A percentile compares a stretch with the other conserved stretches of the same genome.
These are phyloP conservation scores for Etia nguti DNA, from an alignment of 2,113 vertebrate genomes.

Conservation along the genomic window DNA sequence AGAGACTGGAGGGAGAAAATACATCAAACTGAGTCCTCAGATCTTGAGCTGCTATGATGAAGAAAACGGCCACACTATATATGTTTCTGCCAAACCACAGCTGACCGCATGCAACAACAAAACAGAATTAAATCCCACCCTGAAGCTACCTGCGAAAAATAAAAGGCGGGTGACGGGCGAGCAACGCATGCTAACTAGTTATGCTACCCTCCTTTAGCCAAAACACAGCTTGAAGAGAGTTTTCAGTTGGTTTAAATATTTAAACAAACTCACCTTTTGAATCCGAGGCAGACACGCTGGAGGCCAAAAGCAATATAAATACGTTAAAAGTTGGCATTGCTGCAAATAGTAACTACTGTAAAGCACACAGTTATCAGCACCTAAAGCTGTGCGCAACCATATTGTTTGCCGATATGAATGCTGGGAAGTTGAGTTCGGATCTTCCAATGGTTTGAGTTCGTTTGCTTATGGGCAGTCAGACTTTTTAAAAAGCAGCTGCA, in stretches of 20 bases:
- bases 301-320: neutral
- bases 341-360: neutral
- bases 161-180: neutral
- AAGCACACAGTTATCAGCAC: neutral
- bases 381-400: slow-evolving; percentile 38
- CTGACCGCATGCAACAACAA: neutral
- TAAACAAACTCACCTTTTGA: slow-evolving; percentile 16
- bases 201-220: neutral
- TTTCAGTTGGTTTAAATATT: neutral
- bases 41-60: neutral
- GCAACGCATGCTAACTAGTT: neutral
- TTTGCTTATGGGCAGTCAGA: neutral
- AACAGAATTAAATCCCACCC: neutral
- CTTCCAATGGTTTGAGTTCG: neutral
- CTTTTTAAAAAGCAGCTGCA: neutral
- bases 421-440: slow-evolving; percentile 53
- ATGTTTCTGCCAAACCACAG: neutral
- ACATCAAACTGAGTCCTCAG: neutral
- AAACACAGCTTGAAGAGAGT: neutral
- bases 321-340: neutral
- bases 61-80: neutral
- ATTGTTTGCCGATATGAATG: slow-evolving; percentile 22
- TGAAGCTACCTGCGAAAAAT: neutral
- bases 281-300: neutral
- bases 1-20: slow-evolving; percentile 32